Evolutionary conservation across 2,888 invertebrate species (phyloP).

Genomic region (Stramonita haemastoma): DNA sequence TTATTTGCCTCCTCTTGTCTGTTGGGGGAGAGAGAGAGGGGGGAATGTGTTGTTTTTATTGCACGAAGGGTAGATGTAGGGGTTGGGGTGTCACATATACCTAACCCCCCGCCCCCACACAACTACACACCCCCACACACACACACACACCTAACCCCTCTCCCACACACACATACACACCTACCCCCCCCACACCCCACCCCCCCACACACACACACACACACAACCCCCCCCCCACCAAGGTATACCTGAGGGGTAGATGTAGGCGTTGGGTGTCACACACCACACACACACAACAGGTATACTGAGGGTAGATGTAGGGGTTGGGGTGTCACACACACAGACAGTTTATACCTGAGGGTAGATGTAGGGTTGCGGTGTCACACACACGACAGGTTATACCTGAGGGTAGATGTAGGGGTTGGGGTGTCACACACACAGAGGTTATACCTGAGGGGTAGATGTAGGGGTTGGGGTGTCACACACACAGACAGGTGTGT

Average conservation of each 20-base stretch:
- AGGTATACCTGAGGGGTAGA: constrained; percentile 73
- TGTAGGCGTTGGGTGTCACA: no score
- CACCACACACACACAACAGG: no score
- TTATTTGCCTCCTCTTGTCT: no score
- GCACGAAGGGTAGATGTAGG: background rate
- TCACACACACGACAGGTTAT: background rate
- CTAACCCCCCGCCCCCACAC: no score
- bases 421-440: constrained; percentile 75
- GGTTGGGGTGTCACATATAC: background rate
- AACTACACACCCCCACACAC: no score
- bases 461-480: background rate
- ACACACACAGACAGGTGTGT: background rate
- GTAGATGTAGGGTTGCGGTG: background rate
- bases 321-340: constrained; percentile 75
- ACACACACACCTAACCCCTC: background rate
- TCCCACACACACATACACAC: no score
- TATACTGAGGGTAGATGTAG: constrained; percentile 77
- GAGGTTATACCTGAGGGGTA: background rate
- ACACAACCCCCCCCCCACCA: no score
- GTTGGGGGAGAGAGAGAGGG: no score
- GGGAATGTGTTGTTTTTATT: no score
- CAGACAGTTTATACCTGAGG: constrained; percentile 65
- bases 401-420: constrained; percentile 77
- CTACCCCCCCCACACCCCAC: no score
- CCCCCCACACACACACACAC: no score